phyloP scores from a whole-genome alignment of 1,140 invertebrate genomes.

The Drosophila insularis region DNA sequence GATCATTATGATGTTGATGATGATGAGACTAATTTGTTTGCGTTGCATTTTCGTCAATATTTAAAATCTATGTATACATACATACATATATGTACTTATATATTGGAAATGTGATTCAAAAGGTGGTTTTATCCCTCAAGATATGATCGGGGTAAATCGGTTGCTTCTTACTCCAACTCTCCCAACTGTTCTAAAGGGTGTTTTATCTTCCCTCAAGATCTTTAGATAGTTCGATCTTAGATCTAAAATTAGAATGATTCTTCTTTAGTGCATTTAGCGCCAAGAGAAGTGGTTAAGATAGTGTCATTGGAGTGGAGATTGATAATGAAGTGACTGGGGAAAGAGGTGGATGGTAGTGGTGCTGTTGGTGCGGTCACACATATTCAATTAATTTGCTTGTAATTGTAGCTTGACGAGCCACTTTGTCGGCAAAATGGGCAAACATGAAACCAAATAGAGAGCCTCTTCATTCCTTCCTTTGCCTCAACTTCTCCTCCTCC shows the following conservation, averaged over 20 bases:
- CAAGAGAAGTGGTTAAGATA: too few species aligned
- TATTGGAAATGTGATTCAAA: too few species aligned
- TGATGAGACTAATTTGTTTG: background rate
- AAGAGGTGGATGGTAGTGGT: background rate
- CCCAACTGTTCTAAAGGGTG: too few species aligned
- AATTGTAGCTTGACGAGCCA: conserved; percentile 74
- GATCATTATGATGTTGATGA: background rate
- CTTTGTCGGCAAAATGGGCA: conserved; percentile 66
- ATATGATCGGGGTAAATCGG: too few species aligned
- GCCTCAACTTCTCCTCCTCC: conserved; percentile 1
- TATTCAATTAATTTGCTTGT: conserved; percentile 76
- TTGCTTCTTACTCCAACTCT: too few species aligned
- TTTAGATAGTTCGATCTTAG: too few species aligned
- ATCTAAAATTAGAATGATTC: too few species aligned
- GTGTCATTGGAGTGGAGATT: background rate
- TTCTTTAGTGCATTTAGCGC: too few species aligned
- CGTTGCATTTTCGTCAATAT: background rate
- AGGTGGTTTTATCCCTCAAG: too few species aligned
- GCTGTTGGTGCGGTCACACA: conserved; percentile 14
- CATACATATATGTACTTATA: too few species aligned
- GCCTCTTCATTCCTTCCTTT: background rate
- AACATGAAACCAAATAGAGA: conserved; percentile 12
- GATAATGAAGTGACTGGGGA: background rate
- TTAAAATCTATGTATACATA: too few species aligned
- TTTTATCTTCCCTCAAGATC: too few species aligned